phyloP scores from a whole-genome alignment of 2,888 invertebrate species.

The Meteorus cinctellus region DNA sequence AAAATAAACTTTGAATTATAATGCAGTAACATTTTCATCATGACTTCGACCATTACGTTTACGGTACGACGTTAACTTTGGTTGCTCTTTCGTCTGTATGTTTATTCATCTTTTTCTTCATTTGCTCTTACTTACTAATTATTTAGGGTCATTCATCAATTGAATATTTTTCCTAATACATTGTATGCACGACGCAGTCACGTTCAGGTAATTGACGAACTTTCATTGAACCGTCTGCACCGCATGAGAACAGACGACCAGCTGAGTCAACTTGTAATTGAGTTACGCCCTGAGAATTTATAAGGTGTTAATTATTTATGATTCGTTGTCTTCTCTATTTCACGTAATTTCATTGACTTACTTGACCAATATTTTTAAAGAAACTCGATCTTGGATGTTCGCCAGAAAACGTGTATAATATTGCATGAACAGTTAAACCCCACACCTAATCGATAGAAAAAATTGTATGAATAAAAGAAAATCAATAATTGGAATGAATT shows the following conservation, averaged over 20 bases:
- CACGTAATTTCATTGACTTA: slow-evolving; percentile 45
- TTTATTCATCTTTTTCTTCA: slow-evolving; percentile 12
- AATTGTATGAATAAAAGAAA: slow-evolving; percentile 6
- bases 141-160: slow-evolving; percentile 36
- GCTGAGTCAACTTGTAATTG: slow-evolving; percentile 94
- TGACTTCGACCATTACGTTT: slow-evolving; percentile 43
- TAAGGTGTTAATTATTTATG: slow-evolving; percentile 1
- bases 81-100: slow-evolving; percentile 31
- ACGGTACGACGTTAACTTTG: slow-evolving; percentile 36
- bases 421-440: slow-evolving; percentile 90
- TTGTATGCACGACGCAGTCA: slow-evolving; percentile 77
- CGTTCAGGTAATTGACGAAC: slow-evolving; percentile 93
- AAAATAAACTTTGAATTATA: slow-evolving; percentile 14
- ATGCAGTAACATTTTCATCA: slow-evolving; percentile 23
- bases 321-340: slow-evolving; percentile 1
- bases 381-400: slow-evolving; percentile 97
- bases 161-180: slow-evolving; percentile 72
- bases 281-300: slow-evolving; percentile 82
- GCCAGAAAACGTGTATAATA: slow-evolving; percentile 90
- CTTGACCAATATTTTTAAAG: slow-evolving; percentile 96
- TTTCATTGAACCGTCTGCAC: slow-evolving; percentile 99
- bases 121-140: slow-evolving; percentile 41
- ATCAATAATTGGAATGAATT: slow-evolving; percentile 35
- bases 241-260: slow-evolving; percentile 96
- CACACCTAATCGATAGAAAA: slow-evolving; percentile 83